Base-by-base conservation (phyloP, 2,888 invertebrate species). In the Morpho deidamia region DNA sequence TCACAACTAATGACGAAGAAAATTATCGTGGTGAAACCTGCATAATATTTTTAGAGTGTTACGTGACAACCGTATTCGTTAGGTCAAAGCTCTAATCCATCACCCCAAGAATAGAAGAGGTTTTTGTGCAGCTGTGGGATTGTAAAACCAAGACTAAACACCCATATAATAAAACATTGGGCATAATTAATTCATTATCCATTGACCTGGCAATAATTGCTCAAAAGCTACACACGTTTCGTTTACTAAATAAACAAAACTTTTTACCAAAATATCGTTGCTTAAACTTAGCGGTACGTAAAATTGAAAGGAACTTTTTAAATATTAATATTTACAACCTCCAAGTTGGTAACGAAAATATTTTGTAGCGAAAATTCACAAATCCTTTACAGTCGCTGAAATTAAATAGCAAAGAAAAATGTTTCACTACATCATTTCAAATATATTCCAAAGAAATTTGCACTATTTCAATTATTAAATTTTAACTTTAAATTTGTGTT, bases 361-460 rank as follows among this genome's bases (percentile, higher is more conserved):
- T 47, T 57, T 57, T 54, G 51, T 54, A 44, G 44, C 51, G 48
- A 44, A 57, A 57, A 54, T 54, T 51, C 41, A 32, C 51, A 51
- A 51, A 51, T 57, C 51, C 47, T 51, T 54, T 44, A 46, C 57
- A 47, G 53, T 50, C 41, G 47, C 41, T 46, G 44, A 54, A 54
- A 57, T 57, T 57, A 57, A 40, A 51, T 51, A 43, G 50, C 45
- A 51, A 54, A 54, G 51, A 54, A 57, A 57, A 56, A 57, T 57
- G 38, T 54, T 51, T 39, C 51, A 43, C 54, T 54, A 51, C 57
- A 51, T 54, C 54, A 54, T 44, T 51, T 39, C 51, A 51, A 51
- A 57, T 57, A 57, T 53, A 57, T 57, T 57, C 54, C 47, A 48
- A 48, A 53, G 45, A 54, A 54, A 54, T 49, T 35, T 54, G 51